phyloP scores from a whole-genome alignment of 2,797 vertebrate species.

The Gambelia wislizenii region DNA sequence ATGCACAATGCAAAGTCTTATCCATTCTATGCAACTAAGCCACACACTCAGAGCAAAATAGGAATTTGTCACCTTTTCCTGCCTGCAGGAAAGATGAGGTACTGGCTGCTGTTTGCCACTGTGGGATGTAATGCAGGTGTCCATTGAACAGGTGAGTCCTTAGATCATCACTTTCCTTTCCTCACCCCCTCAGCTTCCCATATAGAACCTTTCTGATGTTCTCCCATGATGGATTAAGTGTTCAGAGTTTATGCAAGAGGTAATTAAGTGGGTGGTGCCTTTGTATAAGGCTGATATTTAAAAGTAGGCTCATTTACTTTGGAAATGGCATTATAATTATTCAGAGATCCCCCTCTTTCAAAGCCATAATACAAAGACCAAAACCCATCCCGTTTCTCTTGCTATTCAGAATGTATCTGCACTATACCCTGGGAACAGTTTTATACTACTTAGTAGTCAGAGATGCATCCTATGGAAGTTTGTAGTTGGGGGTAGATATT shows the following conservation, averaged over 20 bases:
- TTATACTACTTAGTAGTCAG: too few species aligned
- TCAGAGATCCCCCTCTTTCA: slow-evolving; percentile 20
- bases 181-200: slow-evolving; percentile 39
- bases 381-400: neutral
- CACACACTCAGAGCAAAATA: neutral
- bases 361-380: neutral
- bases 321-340: slow-evolving; percentile 36
- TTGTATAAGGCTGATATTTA: slow-evolving; percentile 63
- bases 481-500: too few species aligned
- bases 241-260: slow-evolving; percentile 65
- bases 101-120: slow-evolving; percentile 32
- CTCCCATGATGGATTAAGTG: slow-evolving; percentile 48
- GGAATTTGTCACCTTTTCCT: slow-evolving; percentile 25
- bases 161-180: slow-evolving; percentile 51
- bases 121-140: slow-evolving; percentile 47
- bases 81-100: slow-evolving; percentile 42
- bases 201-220: slow-evolving; percentile 47
- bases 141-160: slow-evolving; percentile 62
- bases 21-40: too few species aligned
- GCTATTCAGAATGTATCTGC: neutral
- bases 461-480: too few species aligned
- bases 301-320: slow-evolving; percentile 54
- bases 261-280: slow-evolving; percentile 47
- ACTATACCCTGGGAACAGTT: too few species aligned
- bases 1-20: too few species aligned